Evolutionary conservation across 2,797 vertebrate species (phyloP).

Genomic region (Esox masquinongy): DNA sequence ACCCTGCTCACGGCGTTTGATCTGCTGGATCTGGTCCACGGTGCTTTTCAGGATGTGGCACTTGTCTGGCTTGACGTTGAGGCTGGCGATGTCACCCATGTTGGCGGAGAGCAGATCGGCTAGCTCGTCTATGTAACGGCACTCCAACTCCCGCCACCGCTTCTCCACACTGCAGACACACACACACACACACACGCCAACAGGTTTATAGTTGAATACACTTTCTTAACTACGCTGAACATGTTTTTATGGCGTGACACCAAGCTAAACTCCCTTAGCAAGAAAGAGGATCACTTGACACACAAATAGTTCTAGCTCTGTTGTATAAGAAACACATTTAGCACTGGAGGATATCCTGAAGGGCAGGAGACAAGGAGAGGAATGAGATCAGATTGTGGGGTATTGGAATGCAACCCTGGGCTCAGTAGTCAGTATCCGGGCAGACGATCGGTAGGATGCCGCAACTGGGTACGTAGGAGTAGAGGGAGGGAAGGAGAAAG

Average conservation of each 20-base stretch:
- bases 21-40: constrained; percentile 94
- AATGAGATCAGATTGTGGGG: neutral
- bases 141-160: constrained; percentile 89
- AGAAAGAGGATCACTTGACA: neutral
- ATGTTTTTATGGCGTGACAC: neutral
- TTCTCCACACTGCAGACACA: constrained; percentile 81
- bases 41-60: constrained; percentile 93
- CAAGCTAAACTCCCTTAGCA: neutral
- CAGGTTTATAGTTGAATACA: neutral
- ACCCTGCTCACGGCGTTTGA: constrained; percentile 93
- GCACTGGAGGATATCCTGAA: neutral
- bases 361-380: neutral
- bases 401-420: neutral
- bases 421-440: constrained; percentile 1
- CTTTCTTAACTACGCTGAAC: neutral
- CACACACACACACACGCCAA: neutral
- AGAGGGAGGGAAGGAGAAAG: no score
- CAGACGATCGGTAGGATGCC: neutral
- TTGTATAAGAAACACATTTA: neutral
- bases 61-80: constrained; percentile 93
- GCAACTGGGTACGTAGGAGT: neutral
- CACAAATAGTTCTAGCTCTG: neutral
- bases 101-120: constrained; percentile 92
- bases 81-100: constrained; percentile 90
- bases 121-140: constrained; percentile 92